Evolutionary conservation across 2,113 vertebrate species (phyloP).

Genomic region (Oenanthe oenanthe): DNA sequence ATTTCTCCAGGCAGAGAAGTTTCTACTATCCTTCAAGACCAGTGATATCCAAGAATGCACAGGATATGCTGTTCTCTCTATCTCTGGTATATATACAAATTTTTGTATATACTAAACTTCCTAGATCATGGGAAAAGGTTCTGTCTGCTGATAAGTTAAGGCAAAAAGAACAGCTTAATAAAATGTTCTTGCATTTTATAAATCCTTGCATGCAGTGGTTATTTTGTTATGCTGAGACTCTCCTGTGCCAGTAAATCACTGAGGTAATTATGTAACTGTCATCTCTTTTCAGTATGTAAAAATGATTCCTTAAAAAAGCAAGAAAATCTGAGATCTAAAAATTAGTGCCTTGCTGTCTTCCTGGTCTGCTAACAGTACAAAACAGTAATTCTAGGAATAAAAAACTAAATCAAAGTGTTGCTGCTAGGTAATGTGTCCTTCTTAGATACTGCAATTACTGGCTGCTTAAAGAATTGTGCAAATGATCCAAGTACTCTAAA

Average conservation of each 20-base stretch:
- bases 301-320: neutral
- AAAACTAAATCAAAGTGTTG: neutral
- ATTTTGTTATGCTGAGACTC: neutral
- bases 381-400: neutral
- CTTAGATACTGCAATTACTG: neutral
- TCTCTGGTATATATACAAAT: neutral
- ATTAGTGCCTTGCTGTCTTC: neutral
- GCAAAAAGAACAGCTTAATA: neutral
- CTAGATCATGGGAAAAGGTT: neutral
- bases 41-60: neutral
- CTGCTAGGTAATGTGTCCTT: neutral
- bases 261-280: neutral
- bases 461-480: neutral
- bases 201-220: neutral
- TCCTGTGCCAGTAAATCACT: neutral
- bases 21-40: neutral
- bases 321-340: neutral
- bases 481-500: neutral
- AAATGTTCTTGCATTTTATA: neutral
- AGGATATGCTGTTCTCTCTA: neutral
- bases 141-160: neutral
- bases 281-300: neutral
- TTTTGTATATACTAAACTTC: neutral
- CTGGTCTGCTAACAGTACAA: neutral
- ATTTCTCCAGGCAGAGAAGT: neutral